Evolutionary conservation across 2,797 vertebrate species (phyloP).

Genomic region (Oreonectes daqikongensis): DNA sequence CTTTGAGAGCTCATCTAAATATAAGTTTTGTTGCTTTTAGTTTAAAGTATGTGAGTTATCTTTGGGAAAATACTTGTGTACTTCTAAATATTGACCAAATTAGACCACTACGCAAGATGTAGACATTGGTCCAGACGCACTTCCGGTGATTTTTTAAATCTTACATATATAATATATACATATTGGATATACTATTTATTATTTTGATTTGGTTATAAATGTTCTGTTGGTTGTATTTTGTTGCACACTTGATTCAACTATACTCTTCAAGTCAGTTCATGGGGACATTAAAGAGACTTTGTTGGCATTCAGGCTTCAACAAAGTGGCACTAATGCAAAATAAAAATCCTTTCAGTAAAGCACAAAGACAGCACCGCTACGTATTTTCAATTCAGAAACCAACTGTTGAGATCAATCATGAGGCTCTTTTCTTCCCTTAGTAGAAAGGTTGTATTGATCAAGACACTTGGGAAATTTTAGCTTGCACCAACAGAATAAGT

Average conservation of each 20-base stretch:
- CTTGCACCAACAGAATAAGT: conserved; percentile 64
- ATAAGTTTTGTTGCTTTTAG: too few species aligned
- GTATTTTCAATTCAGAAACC: conserved; percentile 15
- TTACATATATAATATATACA: too few species aligned
- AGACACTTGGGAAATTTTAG: conserved; percentile 61
- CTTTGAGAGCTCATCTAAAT: too few species aligned
- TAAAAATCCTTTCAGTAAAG: conserved; percentile 7
- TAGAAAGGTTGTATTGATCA: conserved; percentile 67
- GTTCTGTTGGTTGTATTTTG: too few species aligned
- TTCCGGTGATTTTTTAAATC: too few species aligned
- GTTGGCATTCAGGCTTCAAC: background rate
- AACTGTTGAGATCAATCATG: conserved; percentile 54
- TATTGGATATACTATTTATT: too few species aligned
- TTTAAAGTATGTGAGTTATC: too few species aligned
- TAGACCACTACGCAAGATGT: too few species aligned
- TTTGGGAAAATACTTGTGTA: too few species aligned
- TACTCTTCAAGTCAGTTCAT: background rate
- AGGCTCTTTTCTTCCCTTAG: conserved; percentile 57
- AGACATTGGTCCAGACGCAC: too few species aligned
- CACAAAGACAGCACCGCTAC: conserved; percentile 9
- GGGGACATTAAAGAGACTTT: background rate
- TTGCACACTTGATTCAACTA: too few species aligned
- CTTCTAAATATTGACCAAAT: background rate
- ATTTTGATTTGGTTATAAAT: too few species aligned
- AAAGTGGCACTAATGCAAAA: background rate